phyloP scores from a whole-genome alignment of 2,888 invertebrate genomes.

The Lepidocyrtinus sp. region DNA sequence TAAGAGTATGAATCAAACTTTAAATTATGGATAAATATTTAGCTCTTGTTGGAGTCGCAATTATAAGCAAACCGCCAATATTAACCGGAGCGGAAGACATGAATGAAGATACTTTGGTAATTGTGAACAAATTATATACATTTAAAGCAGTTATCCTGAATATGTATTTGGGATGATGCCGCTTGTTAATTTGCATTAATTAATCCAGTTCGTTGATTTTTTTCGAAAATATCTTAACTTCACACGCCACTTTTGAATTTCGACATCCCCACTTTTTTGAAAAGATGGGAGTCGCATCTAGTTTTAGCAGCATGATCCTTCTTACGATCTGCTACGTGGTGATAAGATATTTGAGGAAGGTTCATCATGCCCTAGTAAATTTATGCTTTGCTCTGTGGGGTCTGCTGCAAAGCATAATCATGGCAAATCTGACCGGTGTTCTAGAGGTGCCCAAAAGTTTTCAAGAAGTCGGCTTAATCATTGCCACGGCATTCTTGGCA shows the following conservation, averaged over 20 bases:
- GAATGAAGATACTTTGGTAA: slow-evolving; percentile 46
- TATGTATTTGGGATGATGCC: background rate
- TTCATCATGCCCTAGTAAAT: slow-evolving; percentile 53
- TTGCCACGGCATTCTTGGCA: slow-evolving; percentile 28
- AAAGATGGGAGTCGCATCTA: slow-evolving; percentile 40
- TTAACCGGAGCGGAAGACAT: slow-evolving; percentile 45
- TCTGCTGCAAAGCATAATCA: slow-evolving; percentile 31
- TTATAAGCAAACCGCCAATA: slow-evolving; percentile 53
- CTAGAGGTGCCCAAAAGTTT: slow-evolving; percentile 17
- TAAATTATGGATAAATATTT: too few species aligned
- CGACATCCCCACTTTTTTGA: too few species aligned
- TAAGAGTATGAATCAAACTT: too few species aligned
- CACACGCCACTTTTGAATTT: too few species aligned
- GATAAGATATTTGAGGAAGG: slow-evolving; percentile 45
- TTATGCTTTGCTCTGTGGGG: slow-evolving; percentile 46
- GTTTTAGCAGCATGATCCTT: slow-evolving; percentile 46
- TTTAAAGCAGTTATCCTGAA: background rate
- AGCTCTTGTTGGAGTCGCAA: slow-evolving; percentile 48
- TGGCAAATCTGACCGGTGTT: slow-evolving; percentile 20
- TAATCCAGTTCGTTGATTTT: too few species aligned
- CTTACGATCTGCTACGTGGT: slow-evolving; percentile 45
- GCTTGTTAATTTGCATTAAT: background rate
- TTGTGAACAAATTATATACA: background rate
- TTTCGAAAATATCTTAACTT: too few species aligned
- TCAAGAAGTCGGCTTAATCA: slow-evolving; percentile 35